Evolutionary conservation across 2,888 invertebrate species (phyloP).

Genomic region (Acheta domesticus): DNA sequence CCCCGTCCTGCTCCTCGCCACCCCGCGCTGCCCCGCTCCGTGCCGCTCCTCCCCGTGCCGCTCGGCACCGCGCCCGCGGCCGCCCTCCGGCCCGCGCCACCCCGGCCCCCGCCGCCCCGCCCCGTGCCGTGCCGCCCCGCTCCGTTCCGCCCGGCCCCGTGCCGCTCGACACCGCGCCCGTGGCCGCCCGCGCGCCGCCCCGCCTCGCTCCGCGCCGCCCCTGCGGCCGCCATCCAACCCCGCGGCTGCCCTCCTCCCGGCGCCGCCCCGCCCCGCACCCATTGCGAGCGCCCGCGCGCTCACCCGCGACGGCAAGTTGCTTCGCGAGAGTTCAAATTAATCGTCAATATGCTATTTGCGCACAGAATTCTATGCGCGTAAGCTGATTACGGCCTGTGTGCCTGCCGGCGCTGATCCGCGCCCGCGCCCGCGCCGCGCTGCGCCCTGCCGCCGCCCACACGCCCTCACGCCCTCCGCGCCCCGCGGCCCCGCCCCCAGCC

Average conservation of each 20-base stretch:
- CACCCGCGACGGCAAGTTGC: background rate
- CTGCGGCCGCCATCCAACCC: background rate
- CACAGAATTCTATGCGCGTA: background rate
- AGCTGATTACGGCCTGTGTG: constrained; percentile 18
- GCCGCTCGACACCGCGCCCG: too few species aligned
- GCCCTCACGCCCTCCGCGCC: background rate
- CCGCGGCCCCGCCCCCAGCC: background rate
- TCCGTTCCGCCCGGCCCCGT: too few species aligned
- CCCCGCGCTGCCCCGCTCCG: background rate
- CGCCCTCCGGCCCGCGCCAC: background rate
- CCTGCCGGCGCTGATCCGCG: background rate
- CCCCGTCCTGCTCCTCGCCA: background rate
- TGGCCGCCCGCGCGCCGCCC: too few species aligned
- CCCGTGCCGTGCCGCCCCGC: background rate
- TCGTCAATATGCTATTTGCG: constrained; percentile 18
- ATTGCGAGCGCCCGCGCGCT: background rate
- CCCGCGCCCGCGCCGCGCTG: background rate
- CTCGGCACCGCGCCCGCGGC: background rate
- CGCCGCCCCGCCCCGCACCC: background rate
- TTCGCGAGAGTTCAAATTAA: background rate
- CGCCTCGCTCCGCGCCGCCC: too few species aligned
- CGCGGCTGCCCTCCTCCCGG: background rate
- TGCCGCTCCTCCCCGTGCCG: too few species aligned
- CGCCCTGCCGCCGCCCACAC: background rate
- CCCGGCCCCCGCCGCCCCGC: background rate